These are phyloP conservation scores for Morinoia aosen DNA, from an alignment of 2,888 invertebrate genomes.

Conservation along the genomic window DNA sequence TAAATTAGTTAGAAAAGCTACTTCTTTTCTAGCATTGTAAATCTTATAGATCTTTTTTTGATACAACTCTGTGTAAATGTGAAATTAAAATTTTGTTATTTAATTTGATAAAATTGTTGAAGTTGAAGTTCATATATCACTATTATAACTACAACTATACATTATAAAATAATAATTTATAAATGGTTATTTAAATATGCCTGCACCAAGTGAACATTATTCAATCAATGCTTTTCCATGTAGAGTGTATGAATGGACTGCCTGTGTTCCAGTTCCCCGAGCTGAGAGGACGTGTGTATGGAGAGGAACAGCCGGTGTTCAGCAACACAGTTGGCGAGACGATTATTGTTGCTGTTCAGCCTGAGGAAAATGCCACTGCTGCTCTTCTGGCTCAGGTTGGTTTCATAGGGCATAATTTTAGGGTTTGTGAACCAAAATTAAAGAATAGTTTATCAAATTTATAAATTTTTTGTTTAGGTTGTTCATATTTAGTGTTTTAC, in stretches of 20 bases:
- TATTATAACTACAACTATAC: not conserved
- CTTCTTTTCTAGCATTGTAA: too few relatives aligned
- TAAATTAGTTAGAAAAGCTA: too few relatives aligned
- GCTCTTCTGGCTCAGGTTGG: constrained; percentile 76
- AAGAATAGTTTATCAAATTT: too few relatives aligned
- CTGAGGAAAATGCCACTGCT: constrained; percentile 78
- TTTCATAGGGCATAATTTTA: not conserved
- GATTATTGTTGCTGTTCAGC: constrained; percentile 79
- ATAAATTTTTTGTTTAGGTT: too few relatives aligned
- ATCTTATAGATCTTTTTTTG: too few relatives aligned
- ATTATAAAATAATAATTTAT: too few relatives aligned
- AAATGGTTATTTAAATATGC: not conserved
- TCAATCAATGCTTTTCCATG: not conserved
- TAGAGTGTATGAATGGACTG: not conserved
- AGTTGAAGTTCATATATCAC: not conserved
- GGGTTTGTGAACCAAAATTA: not conserved
- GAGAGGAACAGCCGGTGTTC: constrained; percentile 85
- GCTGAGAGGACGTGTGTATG: constrained; percentile 76
- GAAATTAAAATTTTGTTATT: too few relatives aligned
- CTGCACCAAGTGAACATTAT: not conserved
- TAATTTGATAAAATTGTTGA: not conserved
- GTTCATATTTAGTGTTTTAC: too few relatives aligned
- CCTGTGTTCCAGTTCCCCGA: not conserved
- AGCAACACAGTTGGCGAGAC: constrained; percentile 81
- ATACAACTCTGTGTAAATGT: too few relatives aligned